Evolutionary conservation across 2,113 vertebrate genomes (phyloP), one percentile per base, ranked within the genome.

Genomic region (Stictonetta naevosa): DNA sequence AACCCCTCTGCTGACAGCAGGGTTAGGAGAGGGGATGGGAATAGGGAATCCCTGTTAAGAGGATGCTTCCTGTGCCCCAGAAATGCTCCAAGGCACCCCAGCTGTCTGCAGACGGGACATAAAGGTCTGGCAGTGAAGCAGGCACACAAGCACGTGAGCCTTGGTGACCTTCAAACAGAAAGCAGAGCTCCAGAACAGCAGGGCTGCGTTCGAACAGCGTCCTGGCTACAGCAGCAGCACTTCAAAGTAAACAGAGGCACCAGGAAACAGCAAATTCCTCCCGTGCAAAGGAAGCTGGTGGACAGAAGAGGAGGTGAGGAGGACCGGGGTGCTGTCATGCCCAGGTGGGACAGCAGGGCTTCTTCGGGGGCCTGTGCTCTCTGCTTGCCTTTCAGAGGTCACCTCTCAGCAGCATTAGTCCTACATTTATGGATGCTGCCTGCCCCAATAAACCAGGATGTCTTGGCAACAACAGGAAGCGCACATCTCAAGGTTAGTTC

Each of bases 81-180:
- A 13, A 31, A 31, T 3, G 25, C 63, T 36, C 29, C 11, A 29
- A 31, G 29, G 26, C 26, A 6, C 11, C 63, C 38, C 63, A 31
- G 26, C 16, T 28, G 23, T 12, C 36, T 64, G 62, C 62, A 40
- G 62, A 11, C 7, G 6, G 63, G 63, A 29, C 38, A 8, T 12
- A 29, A 64, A 34, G 60, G 25, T 14, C 62, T 28, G 62, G 36
- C 25, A 29, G 62, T 9, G 10, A 29, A 31, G 22, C 20, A 16
- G 55, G 73, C 36, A 7, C 2, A 3, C 1, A 4, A 31, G 15
- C 50, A 6, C 0, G n/a, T 5, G 81, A 52, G 38, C 5, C 15
- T 31, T 6, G 36, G 29, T 19, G 72, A 29, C 18, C 66, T 62
- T 50, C 46, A 12, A 6, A 3, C 33, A 34, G 44, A 44, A 31